Evolutionary conservation across 2,888 invertebrate species (phyloP).

Genomic region (Drosophila robusta): DNA sequence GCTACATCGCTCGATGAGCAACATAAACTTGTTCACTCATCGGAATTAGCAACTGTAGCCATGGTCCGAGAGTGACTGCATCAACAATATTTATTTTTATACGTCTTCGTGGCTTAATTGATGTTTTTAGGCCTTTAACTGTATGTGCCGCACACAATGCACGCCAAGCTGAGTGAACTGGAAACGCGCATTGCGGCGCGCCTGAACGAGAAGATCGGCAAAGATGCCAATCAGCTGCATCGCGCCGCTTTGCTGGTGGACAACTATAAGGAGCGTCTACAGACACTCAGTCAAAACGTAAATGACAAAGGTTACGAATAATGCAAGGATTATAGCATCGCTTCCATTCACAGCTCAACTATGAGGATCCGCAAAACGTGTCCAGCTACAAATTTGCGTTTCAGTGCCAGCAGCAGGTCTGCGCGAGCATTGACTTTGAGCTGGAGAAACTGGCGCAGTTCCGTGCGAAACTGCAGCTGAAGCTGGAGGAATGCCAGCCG

Average conservation of each 20-base stretch:
- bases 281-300: constrained; percentile 77
- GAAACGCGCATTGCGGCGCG: constrained; percentile 85
- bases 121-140: constrained; percentile 34
- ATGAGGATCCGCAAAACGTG: constrained; percentile 88
- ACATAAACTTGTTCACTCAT: constrained; percentile 4
- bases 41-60: constrained; percentile 17
- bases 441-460: constrained; percentile 85
- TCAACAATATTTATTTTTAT: constrained; percentile 64
- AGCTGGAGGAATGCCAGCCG: constrained; percentile 86
- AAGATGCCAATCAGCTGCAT: constrained; percentile 86
- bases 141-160: constrained; percentile 59
- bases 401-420: constrained; percentile 87
- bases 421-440: constrained; percentile 85
- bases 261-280: constrained; percentile 76
- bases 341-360: constrained; percentile 86
- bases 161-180: constrained; percentile 68
- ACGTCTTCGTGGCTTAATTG: constrained; percentile 59
- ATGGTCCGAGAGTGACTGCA: constrained; percentile 54
- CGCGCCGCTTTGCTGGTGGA: constrained; percentile 86
- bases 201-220: constrained; percentile 87
- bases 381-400: constrained; percentile 88
- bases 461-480: constrained; percentile 85
- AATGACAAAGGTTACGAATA: background rate
- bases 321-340: background rate
- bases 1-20: constrained; percentile 3